These are phyloP conservation scores for Myripristis murdjan DNA, from an alignment of 2,797 vertebrate genomes.

Conservation along the genomic window DNA sequence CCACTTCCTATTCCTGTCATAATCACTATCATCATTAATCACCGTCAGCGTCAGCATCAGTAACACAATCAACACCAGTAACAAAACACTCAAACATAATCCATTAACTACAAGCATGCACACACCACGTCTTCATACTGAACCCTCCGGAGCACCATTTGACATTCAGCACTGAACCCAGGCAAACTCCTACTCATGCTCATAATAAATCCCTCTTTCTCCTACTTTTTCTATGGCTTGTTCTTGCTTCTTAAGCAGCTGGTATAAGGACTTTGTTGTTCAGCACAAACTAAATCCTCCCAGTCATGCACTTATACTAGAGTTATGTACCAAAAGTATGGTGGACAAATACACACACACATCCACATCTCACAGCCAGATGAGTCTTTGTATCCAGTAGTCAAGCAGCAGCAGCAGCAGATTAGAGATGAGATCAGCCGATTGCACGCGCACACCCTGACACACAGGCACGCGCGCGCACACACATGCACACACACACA, in stretches of 20 bases:
- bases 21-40: not conserved
- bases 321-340: constrained; percentile 43
- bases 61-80: not conserved
- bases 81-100: constrained; percentile 5
- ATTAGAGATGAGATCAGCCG: constrained; percentile 67
- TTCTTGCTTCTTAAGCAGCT: constrained; percentile 7
- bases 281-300: constrained; percentile 33
- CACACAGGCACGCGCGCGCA: no score
- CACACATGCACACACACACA: constrained; percentile 25
- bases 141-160: constrained; percentile 11
- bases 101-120: not conserved
- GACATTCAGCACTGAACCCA: constrained; percentile 37
- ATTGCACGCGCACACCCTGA: constrained; percentile 32
- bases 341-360: not conserved
- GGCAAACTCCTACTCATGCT: constrained; percentile 39
- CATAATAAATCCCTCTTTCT: constrained; percentile 28
- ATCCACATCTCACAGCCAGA: constrained; percentile 33
- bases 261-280: constrained; percentile 35
- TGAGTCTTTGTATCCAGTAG: constrained; percentile 39
- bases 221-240: constrained; percentile 10
- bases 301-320: constrained; percentile 7
- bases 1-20: constrained; percentile 21
- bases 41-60: constrained; percentile 9
- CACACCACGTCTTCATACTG: constrained; percentile 15
- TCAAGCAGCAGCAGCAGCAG: constrained; percentile 49